These are phyloP conservation scores for Oscarella lobularis DNA, from an alignment of 37 sponge, comb jelly and placozoan species.

Conservation along the genomic window DNA sequence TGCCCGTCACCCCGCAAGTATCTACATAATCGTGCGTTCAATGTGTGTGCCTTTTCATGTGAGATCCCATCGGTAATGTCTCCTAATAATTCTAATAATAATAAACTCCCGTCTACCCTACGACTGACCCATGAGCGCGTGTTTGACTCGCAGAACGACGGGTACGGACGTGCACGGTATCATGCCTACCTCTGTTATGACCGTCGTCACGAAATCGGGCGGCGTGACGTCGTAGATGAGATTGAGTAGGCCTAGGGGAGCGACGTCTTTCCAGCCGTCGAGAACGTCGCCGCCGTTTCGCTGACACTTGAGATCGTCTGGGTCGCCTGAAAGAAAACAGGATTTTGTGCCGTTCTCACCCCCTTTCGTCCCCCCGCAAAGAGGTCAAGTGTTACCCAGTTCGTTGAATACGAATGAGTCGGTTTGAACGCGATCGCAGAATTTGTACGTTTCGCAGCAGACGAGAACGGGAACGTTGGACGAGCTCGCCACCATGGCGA, in stretches of 20 bases:
- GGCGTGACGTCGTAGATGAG: conserved; percentile 92
- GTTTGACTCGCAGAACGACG: conserved; percentile 76
- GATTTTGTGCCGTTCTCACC: too few species aligned
- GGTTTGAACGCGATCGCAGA: conserved; percentile 89
- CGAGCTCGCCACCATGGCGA: conserved; percentile 81
- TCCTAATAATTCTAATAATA: too few species aligned
- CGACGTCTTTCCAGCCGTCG: conserved; percentile 52
- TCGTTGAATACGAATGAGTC: conserved; percentile 95
- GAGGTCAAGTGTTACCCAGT: conserved; percentile 88
- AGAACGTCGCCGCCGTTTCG: conserved; percentile 30
- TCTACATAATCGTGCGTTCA: too few species aligned
- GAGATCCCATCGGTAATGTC: too few species aligned
- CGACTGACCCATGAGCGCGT: too few species aligned
- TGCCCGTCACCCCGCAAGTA: too few species aligned
- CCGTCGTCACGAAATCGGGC: conserved; percentile 83
- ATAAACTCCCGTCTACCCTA: too few species aligned
- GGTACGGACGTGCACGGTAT: conserved; percentile 98
- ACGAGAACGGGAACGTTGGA: conserved; percentile 96
- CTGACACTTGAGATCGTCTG: conserved; percentile 46
- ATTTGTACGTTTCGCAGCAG: conserved; percentile 99
- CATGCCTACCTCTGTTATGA: conserved; percentile 83
- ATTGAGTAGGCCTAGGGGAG: conserved; percentile 68
- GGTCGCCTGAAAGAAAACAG: conserved; percentile 60
- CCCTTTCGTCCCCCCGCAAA: too few species aligned
- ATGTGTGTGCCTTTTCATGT: too few species aligned